Base-by-base conservation (phyloP, 2,888 invertebrate species). In the Spatulosminthurus flaviceps region DNA sequence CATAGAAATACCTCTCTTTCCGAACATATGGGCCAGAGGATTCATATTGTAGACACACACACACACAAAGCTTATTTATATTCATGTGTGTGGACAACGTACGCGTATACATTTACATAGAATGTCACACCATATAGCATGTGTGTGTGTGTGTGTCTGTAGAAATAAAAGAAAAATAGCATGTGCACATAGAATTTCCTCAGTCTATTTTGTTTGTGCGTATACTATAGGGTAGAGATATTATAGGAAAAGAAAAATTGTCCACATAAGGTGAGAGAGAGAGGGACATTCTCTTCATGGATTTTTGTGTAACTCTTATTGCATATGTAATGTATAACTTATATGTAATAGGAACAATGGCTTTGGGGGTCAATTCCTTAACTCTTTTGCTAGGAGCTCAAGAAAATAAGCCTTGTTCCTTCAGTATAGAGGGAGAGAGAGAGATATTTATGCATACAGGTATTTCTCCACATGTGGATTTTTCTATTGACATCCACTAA, bases 281-380 rank as follows among this genome's bases (percentile, higher is more conserved):
- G n/a, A n/a, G n/a, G n/a, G n/a, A n/a, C n/a, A n/a, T n/a, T n/a
- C n/a, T n/a, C n/a, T n/a, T n/a, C n/a, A n/a, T n/a, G n/a, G 26
- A 16, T 34, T 19, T 19, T 51, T 51, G 51, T 51, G 51, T 51
- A 24, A 64, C 64, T 24, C 26, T 24, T 64, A 64, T 22, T n/a
- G 7, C 24, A 21, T 60, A 16, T 60, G 16, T 24, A 11, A 22
- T 64, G 24, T 64, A 24, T 64, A 64, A 64, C 64, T 64, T 24
- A 64, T 64, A 24, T 21, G 64, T 64, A 64, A 64, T 64, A 22
- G 2, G 1, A 64, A 64, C 64, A 64, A 64, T 64, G 64, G 24
- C 64, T n/a, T n/a, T 24, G 19, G 9, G 64, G 64, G 64, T 64
- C 64, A 24, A 7, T 9, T 9, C 2, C 51, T 2, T 19, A 51